phyloP scores from a whole-genome alignment of 2,113 vertebrate species.

The Eolophus roseicapilla region DNA sequence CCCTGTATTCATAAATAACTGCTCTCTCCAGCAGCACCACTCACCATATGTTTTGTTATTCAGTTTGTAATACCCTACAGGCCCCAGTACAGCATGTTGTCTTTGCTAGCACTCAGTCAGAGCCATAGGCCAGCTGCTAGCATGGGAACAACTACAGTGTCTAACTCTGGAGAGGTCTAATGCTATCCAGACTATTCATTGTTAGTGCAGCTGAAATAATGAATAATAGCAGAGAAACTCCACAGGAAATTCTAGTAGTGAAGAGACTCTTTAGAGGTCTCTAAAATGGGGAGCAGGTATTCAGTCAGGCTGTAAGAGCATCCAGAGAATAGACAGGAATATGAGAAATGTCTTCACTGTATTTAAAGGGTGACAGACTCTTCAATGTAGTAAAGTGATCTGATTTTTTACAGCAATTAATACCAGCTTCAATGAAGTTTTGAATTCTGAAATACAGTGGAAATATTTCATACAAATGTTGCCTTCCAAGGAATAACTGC shows the following conservation, averaged over 20 bases:
- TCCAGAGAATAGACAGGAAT: not conserved
- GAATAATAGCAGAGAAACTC: not conserved
- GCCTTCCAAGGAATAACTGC: not conserved
- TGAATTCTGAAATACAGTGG: not conserved
- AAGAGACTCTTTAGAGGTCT: not conserved
- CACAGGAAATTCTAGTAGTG: not conserved
- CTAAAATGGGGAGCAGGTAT: not conserved
- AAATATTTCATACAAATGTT: not conserved
- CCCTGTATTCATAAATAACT: not conserved
- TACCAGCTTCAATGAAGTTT: not conserved
- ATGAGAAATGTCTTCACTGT: not conserved
- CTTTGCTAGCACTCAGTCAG: not conserved
- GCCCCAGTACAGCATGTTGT: not conserved
- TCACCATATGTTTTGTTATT: not conserved
- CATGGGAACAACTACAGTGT: not conserved
- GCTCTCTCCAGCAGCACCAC: not conserved
- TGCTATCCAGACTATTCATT: not conserved
- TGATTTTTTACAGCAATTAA: not conserved
- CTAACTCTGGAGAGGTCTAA: not conserved
- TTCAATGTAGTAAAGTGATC: not conserved
- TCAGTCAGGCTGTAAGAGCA: not conserved
- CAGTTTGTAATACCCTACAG: not conserved
- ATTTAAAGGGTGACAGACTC: not conserved
- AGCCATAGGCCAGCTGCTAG: not conserved
- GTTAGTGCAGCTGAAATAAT: not conserved